Percentiles rank a stretch among this genome's conserved stretches.
Conservation (phyloP, 2,113 vertebrate genomes). For the Cololabis saira region DNA sequence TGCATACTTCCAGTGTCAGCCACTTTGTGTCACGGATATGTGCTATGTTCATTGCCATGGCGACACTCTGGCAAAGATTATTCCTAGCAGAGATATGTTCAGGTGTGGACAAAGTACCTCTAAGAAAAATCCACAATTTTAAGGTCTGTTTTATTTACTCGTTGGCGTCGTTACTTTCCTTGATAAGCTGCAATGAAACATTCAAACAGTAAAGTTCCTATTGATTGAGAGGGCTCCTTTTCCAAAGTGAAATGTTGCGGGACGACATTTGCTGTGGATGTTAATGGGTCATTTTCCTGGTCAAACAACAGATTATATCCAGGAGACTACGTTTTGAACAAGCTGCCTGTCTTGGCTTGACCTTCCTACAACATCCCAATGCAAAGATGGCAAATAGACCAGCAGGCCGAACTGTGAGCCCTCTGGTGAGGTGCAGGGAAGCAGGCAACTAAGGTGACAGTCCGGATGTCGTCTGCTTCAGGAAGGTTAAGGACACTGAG, state of each 20-base stretch:
- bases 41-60: conserved; percentile 92
- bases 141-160: conserved; percentile 16
- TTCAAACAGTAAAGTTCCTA: conserved; percentile 29
- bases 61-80: conserved; percentile 38
- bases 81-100: conserved; percentile 42
- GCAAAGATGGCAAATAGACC: conserved; percentile 8
- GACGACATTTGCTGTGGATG: conserved; percentile 38
- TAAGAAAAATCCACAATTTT: conserved; percentile 60
- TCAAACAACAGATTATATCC: conserved; percentile 53
- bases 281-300: conserved; percentile 48
- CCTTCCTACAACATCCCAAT: conserved; percentile 35
- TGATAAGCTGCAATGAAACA: conserved; percentile 42
- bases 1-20: conserved; percentile 98
- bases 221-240: conserved; percentile 48
- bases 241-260: conserved; percentile 66
- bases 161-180: conserved; percentile 27
- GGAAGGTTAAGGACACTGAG: conserved; percentile 67
- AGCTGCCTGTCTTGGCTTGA: conserved; percentile 28
- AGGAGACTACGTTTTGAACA: conserved; percentile 15
- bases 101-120: conserved; percentile 41
- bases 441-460: conserved; percentile 72
- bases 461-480: conserved; percentile 56
- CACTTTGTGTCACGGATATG: conserved; percentile 98
- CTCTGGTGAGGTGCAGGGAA: conserved; percentile 58
- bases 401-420: conserved; percentile 28